Evolutionary conservation across 2,888 invertebrate genomes (phyloP).

Genomic region (Lasioglossum zephyrum): DNA sequence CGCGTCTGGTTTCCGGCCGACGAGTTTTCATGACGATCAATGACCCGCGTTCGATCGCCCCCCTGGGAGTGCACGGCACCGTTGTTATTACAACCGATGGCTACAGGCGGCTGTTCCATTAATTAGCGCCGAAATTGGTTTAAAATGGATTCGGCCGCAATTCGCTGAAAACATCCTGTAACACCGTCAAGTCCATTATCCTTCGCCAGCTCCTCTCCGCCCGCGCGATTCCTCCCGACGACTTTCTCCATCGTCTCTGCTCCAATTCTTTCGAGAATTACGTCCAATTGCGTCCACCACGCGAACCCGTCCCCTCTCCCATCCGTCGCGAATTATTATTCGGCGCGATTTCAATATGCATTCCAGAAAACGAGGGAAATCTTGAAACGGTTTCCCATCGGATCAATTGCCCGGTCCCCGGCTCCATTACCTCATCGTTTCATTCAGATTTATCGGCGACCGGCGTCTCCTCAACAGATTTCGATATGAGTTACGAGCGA

Average conservation of each 20-base stretch:
- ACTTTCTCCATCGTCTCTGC: conserved; percentile 7
- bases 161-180: conserved; percentile 48
- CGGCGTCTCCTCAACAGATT: too few relatives aligned
- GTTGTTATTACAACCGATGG: conserved; percentile 55
- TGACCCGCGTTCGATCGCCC: conserved; percentile 48
- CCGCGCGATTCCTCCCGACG: neutral
- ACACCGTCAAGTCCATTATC: conserved; percentile 14
- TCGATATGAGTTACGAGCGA: too few relatives aligned
- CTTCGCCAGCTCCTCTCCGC: neutral
- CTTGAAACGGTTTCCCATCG: neutral
- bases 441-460: conserved; percentile 4
- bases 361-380: conserved; percentile 12
- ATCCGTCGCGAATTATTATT: neutral
- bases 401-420: neutral
- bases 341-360: conserved; percentile 16
- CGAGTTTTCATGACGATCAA: conserved; percentile 51
- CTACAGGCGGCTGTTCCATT: conserved; percentile 35
- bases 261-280: conserved; percentile 15
- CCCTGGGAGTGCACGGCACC: conserved; percentile 33
- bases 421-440: conserved; percentile 27
- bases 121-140: conserved; percentile 61
- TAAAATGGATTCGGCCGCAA: conserved; percentile 51
- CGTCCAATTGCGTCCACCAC: neutral
- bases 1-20: conserved; percentile 51
- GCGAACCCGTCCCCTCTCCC: too few relatives aligned